Evolutionary conservation across 2,113 vertebrate species (phyloP).

Genomic region (Catharus minimus): DNA sequence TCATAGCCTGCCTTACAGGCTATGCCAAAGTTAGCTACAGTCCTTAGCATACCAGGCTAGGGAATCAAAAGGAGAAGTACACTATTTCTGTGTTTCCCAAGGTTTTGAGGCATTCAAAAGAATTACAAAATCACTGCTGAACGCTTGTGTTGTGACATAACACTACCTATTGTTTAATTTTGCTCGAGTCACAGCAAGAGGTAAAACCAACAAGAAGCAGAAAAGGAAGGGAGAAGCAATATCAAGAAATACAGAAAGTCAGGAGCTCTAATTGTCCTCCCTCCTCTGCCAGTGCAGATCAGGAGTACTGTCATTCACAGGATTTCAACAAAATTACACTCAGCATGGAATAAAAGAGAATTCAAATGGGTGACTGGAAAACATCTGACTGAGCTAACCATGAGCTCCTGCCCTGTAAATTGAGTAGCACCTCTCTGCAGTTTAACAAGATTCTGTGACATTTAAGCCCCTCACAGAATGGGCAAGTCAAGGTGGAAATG

Average conservation of each 20-base stretch:
- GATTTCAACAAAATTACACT: background rate
- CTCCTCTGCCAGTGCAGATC: background rate
- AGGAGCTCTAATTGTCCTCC: background rate
- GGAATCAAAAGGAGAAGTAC: background rate
- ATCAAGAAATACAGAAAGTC: background rate
- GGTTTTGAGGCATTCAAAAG: background rate
- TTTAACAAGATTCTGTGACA: background rate
- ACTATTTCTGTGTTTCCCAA: background rate
- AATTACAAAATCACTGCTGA: background rate
- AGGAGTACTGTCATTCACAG: background rate
- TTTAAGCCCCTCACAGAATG: background rate
- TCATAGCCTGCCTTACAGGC: background rate
- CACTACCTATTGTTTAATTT: background rate
- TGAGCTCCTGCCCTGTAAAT: background rate
- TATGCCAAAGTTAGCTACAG: background rate
- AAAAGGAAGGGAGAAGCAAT: background rate
- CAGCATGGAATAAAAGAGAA: background rate
- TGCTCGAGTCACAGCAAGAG: background rate
- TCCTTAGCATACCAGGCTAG: background rate
- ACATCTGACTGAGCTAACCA: background rate
- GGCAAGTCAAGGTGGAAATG: background rate
- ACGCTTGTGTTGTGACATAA: background rate
- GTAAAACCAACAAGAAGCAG: background rate
- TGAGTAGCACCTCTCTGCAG: background rate
- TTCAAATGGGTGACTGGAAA: background rate